Percentiles rank a stretch among this genome's conserved stretches.
These are phyloP conservation scores for Uropetala carovei DNA, from an alignment of 2,888 invertebrate species.

Conservation along the genomic window DNA sequence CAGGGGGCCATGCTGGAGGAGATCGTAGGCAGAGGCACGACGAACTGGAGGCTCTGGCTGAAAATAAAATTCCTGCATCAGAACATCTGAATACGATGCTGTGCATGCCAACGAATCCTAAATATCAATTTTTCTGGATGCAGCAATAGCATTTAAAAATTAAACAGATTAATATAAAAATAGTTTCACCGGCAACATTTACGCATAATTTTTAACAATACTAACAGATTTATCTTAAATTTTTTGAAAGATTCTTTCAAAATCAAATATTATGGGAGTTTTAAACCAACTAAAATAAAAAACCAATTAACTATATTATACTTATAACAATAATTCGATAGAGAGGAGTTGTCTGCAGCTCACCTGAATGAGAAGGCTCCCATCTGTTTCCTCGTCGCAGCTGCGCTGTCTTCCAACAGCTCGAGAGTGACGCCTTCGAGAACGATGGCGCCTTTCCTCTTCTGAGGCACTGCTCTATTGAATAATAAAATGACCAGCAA, in stretches of 20 bases:
- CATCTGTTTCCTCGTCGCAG: constrained; percentile 87
- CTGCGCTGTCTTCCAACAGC: constrained; percentile 86
- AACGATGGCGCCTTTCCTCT: constrained; percentile 67
- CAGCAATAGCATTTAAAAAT: too few species aligned
- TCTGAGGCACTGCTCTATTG: constrained; percentile 42
- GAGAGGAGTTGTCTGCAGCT: not conserved
- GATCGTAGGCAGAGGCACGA: constrained; percentile 90
- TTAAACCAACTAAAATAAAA: too few species aligned
- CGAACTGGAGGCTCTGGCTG: constrained; percentile 87
- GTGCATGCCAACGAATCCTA: too few species aligned
- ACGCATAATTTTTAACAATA: not conserved
- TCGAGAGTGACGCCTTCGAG: constrained; percentile 78
- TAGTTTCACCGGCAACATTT: not conserved
- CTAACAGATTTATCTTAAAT: not conserved
- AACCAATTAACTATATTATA: too few species aligned
- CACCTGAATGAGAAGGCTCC: constrained; percentile 68
- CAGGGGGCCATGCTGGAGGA: constrained; percentile 81
- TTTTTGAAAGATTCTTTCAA: too few species aligned
- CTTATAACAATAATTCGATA: not conserved
- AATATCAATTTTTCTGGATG: too few species aligned
- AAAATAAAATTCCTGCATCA: not conserved
- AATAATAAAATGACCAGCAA: too few species aligned
- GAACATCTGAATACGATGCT: too few species aligned
- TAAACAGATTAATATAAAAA: too few species aligned
- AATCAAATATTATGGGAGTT: too few species aligned